Base-by-base conservation (phyloP, 2,888 invertebrate species). In the Anorthoa munda region DNA sequence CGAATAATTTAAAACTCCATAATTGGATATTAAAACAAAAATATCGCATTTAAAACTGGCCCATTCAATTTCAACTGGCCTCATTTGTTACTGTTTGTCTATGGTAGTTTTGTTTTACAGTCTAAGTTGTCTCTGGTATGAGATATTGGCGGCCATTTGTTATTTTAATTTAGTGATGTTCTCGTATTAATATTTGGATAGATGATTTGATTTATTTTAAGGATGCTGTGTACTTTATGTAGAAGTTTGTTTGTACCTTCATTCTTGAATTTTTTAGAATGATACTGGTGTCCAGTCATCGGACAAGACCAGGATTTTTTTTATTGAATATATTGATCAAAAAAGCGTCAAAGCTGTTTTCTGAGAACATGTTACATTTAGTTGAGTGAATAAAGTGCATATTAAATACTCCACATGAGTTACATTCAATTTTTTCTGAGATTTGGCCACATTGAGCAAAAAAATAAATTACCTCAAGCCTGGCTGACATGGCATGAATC, bases 11-110 rank as follows among this genome's bases (percentile, higher is more conserved):
- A 89, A 89, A 91, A 88, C 90, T 90, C 88, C 91, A 93, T 95
- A 95, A 96, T 95, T 95, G 95, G 95, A 93, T 95, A 93, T 94
- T 94, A 94, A 91, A 95, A 95, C 93, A 92, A 94, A 94, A 94
- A 94, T 93, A 93, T 93, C 90, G 82, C 92, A 91, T 92, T 92
- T 92, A 91, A 92, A 91, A 92, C 91, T 89, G 90, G 88, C 89
- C 88, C 93, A 91, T 94, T 93, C 92, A 93, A 93, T 92, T 94
- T 93, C 87, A 91, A 89, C 87, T 87, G 86, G 87, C 86, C 90
- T 93, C 94, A 95, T 95, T 94, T 95, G 92, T 94, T 92, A 90
- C 90, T 92, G 92, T 93, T 94, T 93, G 92, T 90, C 91, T 92
- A 92, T 88, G 84, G 84, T 79, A 86, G 86, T 87, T 86, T 89